Evolutionary conservation across 2,797 vertebrate genomes (phyloP).

Genomic region (Zalophus californianus): DNA sequence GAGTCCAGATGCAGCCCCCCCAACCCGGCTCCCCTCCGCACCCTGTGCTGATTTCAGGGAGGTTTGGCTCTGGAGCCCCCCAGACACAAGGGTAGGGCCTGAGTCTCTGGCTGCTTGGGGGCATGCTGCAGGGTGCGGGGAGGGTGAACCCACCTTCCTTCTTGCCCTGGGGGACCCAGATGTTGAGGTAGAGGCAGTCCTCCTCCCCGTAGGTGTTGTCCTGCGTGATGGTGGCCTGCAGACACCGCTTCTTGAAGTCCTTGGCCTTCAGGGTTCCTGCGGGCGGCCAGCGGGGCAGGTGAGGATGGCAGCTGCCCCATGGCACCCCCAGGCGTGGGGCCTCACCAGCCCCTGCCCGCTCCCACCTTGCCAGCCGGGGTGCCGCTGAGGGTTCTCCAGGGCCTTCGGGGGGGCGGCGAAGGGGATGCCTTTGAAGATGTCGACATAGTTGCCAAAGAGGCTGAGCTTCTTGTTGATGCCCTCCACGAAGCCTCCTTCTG

Average conservation of each 20-base stretch:
- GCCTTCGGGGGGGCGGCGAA: slow-evolving; percentile 91
- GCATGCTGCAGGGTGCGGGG: fast-evolving
- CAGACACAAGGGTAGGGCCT: not conserved
- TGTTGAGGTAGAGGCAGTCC: slow-evolving; percentile 97
- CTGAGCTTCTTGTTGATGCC: slow-evolving; percentile 90
- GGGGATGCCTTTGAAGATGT: slow-evolving; percentile 95
- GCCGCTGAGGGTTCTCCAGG: slow-evolving; percentile 92
- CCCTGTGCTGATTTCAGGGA: not conserved
- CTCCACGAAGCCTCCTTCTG: slow-evolving; percentile 95
- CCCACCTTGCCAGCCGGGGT: slow-evolving; percentile 95
- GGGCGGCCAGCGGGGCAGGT: fast-evolving
- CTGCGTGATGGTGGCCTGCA: slow-evolving; percentile 91
- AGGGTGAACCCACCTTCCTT: slow-evolving; percentile 80
- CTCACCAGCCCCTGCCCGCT: fast-evolving
- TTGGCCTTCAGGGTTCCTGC: slow-evolving; percentile 91
- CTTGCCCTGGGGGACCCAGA: slow-evolving; percentile 94
- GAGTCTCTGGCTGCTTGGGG: not conserved
- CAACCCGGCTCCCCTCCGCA: fast-evolving
- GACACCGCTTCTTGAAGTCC: slow-evolving; percentile 88
- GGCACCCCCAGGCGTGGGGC: fast-evolving
- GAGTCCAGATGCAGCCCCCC: not conserved
- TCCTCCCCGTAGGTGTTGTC: slow-evolving; percentile 88
- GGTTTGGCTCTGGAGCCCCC: not conserved
- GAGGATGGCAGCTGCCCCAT: not conserved
- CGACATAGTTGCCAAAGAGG: slow-evolving; percentile 87